Base-by-base conservation (phyloP, 1,140 invertebrate species). In the Drosophila varians region DNA sequence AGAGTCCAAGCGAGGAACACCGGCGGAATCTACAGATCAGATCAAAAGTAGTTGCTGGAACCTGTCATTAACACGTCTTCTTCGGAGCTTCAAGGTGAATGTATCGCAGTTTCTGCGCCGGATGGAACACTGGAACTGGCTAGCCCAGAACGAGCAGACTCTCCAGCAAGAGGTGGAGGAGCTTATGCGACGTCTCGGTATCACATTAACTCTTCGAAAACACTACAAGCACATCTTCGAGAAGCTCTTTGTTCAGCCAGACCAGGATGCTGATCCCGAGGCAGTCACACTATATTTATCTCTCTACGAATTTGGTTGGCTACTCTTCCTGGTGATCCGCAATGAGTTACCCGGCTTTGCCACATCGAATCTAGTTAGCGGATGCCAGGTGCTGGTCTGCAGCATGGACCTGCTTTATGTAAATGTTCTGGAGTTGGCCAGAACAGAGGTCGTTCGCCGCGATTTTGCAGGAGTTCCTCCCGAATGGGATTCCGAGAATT, bases 101-200 rank as follows among this genome's bases (percentile, higher is more conserved):
- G 92, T 99, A 25, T 95, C 96, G 43, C 96, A 99, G 70, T 99
- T 99, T 92, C 98, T 99, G 86, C 94, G 94, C 47, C 98, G 99
- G 92, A 98, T 98, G 86, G 96, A 97, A 89, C 96, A 96, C 82
- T 99, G 98, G 98, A 95, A 96, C 40, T 97, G 98, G 82, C 98
- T 99, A 97, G 95, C 96, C 0, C 95, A 95, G 68, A 94, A 98
- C 90, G 93, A 96, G 0, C 93, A 95, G 66, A 95, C 97, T 28
- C 97, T 99, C 82, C 93, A 95, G 56, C 93, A 95, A 18, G 96
- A 96, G 92, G 95, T 99, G 43, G 95, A 96, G 49, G 94, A 95
- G 52, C 91, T 99, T 23, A 96, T 99, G 86, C 93, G 95, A 26
- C 98, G 98, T 77, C 98, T 99, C 93, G 95, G 96, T 38, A 98